Evolutionary conservation across 2,113 vertebrate species (phyloP).

Genomic region (Oryzias melastigma): DNA sequence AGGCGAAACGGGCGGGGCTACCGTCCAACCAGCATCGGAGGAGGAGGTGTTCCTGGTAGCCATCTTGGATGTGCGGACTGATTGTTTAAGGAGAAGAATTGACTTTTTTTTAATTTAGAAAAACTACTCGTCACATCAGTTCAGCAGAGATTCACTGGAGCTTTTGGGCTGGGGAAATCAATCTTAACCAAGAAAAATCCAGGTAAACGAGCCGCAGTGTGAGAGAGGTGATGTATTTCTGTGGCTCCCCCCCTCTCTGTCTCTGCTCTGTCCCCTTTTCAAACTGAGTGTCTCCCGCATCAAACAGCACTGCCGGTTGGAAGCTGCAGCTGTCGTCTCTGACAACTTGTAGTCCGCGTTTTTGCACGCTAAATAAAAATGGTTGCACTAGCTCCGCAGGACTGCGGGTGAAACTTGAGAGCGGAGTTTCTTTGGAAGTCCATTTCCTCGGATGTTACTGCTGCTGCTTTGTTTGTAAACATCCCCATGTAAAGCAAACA

Average conservation of each 20-base stretch:
- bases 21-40: constrained; percentile 59
- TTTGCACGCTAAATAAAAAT: background rate
- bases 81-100: constrained; percentile 81
- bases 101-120: constrained; percentile 51
- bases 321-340: constrained; percentile 29
- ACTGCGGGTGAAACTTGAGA: background rate
- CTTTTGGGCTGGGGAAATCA: constrained; percentile 40
- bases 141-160: constrained; percentile 26
- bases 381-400: background rate
- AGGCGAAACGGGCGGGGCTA: constrained; percentile 38
- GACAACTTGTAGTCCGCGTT: constrained; percentile 15
- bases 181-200: constrained; percentile 56
- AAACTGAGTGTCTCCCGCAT: constrained; percentile 56
- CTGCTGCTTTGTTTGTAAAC: constrained; percentile 60
- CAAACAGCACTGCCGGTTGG: constrained; percentile 55
- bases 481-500: constrained; percentile 9
- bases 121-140: constrained; percentile 47
- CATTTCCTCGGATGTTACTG: background rate
- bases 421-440: constrained; percentile 22
- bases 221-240: constrained; percentile 26
- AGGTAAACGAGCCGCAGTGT: constrained; percentile 56
- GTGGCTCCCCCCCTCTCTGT: constrained; percentile 13
- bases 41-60: constrained; percentile 82
- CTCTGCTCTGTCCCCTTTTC: constrained; percentile 35
- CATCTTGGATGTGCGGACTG: constrained; percentile 82